Evolutionary conservation across 2,888 invertebrate genomes (phyloP), one percentile per base, ranked within the genome.

Genomic region (Platypus cylindrus): DNA sequence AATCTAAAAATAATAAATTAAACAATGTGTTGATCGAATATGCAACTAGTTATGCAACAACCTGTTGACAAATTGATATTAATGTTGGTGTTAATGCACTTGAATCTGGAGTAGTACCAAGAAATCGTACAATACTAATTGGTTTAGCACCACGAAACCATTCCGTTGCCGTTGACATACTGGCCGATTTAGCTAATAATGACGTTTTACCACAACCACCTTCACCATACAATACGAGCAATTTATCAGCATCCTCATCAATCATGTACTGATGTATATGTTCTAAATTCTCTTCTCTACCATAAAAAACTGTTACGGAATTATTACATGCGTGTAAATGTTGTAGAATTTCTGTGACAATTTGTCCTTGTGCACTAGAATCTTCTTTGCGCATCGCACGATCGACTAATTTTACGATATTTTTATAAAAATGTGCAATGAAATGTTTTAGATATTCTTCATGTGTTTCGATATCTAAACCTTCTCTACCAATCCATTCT

Each of bases 191-290:
- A 1, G 97, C 84, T 38, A 97, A 66, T 1, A 97, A 67, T 12
- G 95, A 95, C 1, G 97, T 97, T 63, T 98, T 98, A 0, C 97
- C 97, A 55, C 95, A 95, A 25, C 97, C 97, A 54, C 94, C 89
- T 63, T 90, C 90, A 20, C 97, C 97, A 57, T 89, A 89, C 36
- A 95, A 65, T 13, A 94, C 85, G 38, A 94, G 65, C 1, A 94
- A 91, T 54, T 89, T 85, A 53, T 86, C 85, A 11, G 81, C 82
- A 39, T 78, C 74, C n/a, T n/a, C n/a, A 28, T 80, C 84, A 49
- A 78, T 67, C 78, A 93, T 86, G 59, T 91, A 85, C 33, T 75
- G 67, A 54, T 80, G 73, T 28, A 90, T 87, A 44, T 72, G 77
- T 45, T 75, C 71, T 40, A 95, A 64, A 49, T 82, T 86, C 43